phyloP scores from a whole-genome alignment of 2,888 invertebrate genomes.

The Drosophila suboccidentalis region DNA sequence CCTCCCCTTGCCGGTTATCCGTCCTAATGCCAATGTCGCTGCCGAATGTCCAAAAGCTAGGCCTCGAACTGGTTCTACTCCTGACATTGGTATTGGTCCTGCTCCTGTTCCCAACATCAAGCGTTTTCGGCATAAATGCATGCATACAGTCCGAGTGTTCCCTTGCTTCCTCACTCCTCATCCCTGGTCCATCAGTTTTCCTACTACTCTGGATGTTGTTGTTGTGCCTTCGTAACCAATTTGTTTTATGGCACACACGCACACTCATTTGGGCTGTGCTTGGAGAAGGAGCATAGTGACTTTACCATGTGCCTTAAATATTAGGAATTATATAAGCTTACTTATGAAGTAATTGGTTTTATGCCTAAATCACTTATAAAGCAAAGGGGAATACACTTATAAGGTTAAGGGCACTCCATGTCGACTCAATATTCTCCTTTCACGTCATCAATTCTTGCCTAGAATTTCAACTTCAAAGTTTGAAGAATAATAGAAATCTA shows the following conservation, averaged over 20 bases:
- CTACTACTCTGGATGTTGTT: slow-evolving; percentile 39
- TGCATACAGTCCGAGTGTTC: slow-evolving; percentile 33
- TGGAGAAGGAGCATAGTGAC: slow-evolving; percentile 14
- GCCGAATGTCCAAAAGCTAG: slow-evolving; percentile 37
- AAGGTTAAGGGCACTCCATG: background rate
- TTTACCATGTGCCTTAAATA: slow-evolving; percentile 34
- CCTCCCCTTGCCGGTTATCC: background rate
- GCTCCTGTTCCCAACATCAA: slow-evolving; percentile 42
- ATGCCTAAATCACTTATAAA: slow-evolving; percentile 22
- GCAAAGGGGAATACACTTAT: slow-evolving; percentile 18
- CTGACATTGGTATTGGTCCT: slow-evolving; percentile 17
- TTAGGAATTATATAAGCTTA: slow-evolving; percentile 26
- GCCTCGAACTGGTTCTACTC: slow-evolving; percentile 14
- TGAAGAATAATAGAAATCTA: background rate
- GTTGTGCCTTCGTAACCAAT: slow-evolving; percentile 66
- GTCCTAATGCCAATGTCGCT: slow-evolving; percentile 36
- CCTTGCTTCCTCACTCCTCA: background rate
- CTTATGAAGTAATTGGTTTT: slow-evolving; percentile 32
- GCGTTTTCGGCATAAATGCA: slow-evolving; percentile 69
- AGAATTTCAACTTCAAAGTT: background rate
- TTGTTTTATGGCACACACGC: slow-evolving; percentile 71
- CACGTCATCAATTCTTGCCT: slow-evolving; percentile 1
- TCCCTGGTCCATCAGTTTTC: slow-evolving; percentile 15
- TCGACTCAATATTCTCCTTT: slow-evolving; percentile 6
- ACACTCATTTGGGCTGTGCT: slow-evolving; percentile 11